These are phyloP conservation scores for Alaudala cheleensis DNA, from an alignment of 2,113 vertebrate genomes.

Conservation along the genomic window DNA sequence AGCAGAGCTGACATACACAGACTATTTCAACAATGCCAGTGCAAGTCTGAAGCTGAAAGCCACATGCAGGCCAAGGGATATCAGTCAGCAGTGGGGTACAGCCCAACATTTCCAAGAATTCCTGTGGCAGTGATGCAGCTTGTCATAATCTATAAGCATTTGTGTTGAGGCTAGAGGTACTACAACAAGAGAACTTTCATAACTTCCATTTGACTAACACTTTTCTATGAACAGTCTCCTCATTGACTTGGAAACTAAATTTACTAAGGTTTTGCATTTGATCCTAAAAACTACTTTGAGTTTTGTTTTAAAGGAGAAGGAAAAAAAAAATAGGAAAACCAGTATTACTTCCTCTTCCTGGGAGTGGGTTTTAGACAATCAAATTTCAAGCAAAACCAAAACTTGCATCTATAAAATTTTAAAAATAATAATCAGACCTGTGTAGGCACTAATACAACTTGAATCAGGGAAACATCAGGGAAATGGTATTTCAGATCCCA, in stretches of 20 bases:
- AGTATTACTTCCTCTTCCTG: not conserved
- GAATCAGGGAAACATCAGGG: not conserved
- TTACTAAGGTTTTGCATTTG: not conserved
- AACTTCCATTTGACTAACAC: not conserved
- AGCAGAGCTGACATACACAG: not conserved
- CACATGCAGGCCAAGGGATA: not conserved
- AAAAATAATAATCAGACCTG: not conserved
- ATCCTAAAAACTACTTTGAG: not conserved
- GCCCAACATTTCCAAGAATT: not conserved
- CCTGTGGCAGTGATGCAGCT: not conserved
- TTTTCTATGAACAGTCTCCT: not conserved
- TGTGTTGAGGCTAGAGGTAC: not conserved
- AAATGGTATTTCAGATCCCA: not conserved
- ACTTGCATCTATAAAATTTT: not conserved
- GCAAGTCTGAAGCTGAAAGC: not conserved
- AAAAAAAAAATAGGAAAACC: not conserved
- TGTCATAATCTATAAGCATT: not conserved
- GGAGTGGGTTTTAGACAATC: not conserved
- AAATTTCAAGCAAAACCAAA: not conserved
- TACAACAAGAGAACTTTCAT: not conserved
- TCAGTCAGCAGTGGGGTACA: not conserved
- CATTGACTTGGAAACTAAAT: not conserved
- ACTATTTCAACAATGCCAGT: fast-evolving
- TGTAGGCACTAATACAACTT: not conserved
- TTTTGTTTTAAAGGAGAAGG: not conserved